A percentile compares a stretch with the other conserved stretches of the same genome.
These are phyloP conservation scores for Lithophane socia DNA, from an alignment of 2,888 invertebrate genomes.

Conservation along the genomic window DNA sequence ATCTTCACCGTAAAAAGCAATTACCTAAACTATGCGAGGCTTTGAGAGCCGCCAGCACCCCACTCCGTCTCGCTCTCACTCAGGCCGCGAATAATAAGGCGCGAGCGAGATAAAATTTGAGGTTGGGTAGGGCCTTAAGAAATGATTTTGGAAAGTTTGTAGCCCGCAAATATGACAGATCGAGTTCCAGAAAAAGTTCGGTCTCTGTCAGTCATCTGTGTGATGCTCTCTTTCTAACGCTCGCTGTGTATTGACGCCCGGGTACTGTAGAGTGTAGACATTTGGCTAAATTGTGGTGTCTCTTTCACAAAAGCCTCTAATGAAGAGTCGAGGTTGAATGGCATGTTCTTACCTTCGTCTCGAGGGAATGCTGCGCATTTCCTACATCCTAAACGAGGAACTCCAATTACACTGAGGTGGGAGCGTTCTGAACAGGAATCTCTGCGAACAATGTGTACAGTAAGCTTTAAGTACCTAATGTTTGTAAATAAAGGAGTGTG, in stretches of 20 bases:
- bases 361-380: slow-evolving; percentile 90
- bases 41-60: no score
- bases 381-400: slow-evolving; percentile 91
- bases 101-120: no score
- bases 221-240: background rate
- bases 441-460: slow-evolving; percentile 70
- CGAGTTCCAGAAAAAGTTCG: background rate
- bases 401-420: slow-evolving; percentile 89
- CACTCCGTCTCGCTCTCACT: no score
- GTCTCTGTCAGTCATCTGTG: no score
- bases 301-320: background rate
- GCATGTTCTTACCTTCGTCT: slow-evolving; percentile 80
- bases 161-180: background rate
- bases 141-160: background rate
- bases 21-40: no score
- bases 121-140: no score
- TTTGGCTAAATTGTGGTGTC: background rate
- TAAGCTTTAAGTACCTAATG: slow-evolving; percentile 22
- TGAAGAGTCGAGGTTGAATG: background rate
- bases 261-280: background rate
- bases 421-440: slow-evolving; percentile 88
- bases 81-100: no score
- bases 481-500: slow-evolving; percentile 25
- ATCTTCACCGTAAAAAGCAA: no score
- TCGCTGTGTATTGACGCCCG: background rate